Evolutionary conservation across 2,888 invertebrate species (phyloP).

Genomic region (Erebia palarica): DNA sequence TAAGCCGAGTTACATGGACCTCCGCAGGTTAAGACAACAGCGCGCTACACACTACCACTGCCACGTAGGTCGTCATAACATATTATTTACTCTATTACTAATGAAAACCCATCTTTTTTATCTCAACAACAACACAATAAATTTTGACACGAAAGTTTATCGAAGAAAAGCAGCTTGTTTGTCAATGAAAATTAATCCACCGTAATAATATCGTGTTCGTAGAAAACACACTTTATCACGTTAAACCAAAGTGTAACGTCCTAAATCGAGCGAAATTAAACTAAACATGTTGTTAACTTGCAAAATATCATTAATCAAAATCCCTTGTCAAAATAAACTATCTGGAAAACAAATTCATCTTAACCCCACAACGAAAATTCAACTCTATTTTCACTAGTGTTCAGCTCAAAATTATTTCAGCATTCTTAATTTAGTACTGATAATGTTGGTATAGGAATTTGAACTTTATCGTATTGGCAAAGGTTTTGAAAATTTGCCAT

Average conservation of each 20-base stretch:
- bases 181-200: constrained; percentile 11
- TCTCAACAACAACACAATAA: constrained; percentile 7
- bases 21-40: too few species aligned
- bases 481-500: not conserved
- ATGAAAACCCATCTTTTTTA: constrained; percentile 7
- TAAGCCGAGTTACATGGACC: not conserved
- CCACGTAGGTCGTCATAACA: not conserved
- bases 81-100: not conserved
- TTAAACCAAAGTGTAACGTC: constrained; percentile 8
- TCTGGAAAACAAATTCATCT: constrained; percentile 14
- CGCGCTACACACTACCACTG: too few species aligned
- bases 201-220: not conserved
- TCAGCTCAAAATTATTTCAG: not conserved
- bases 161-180: constrained; percentile 8
- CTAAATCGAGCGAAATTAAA: constrained; percentile 20
- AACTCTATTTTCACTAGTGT: not conserved
- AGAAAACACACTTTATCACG: constrained; percentile 13
- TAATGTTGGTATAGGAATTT: constrained; percentile 2
- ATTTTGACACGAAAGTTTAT: not conserved
- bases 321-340: constrained; percentile 24
- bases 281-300: constrained; percentile 23
- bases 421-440: not conserved
- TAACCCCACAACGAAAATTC: not conserved
- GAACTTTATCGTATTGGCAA: constrained; percentile 19
- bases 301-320: constrained; percentile 28